These are phyloP conservation scores for Ypsolopha scabrella DNA, from an alignment of 2,888 invertebrate species.

Conservation along the genomic window DNA sequence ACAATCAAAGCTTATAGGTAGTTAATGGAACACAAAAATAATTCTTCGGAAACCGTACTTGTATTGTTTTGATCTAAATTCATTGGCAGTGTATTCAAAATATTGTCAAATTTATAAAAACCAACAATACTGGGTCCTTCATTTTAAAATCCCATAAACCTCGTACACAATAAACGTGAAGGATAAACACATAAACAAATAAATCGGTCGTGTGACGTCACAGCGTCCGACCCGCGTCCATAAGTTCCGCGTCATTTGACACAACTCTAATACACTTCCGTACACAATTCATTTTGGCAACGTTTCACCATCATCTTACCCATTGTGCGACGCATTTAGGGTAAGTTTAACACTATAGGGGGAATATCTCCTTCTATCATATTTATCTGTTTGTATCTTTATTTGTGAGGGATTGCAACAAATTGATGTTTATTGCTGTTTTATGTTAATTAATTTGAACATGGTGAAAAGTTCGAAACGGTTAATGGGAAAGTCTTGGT, in stretches of 20 bases:
- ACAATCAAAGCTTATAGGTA: no score
- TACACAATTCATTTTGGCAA: slow-evolving; percentile 36
- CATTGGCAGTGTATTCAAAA: no score
- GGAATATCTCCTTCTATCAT: slow-evolving; percentile 22
- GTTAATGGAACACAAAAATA: no score
- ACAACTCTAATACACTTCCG: slow-evolving; percentile 33
- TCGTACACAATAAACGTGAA: not conserved
- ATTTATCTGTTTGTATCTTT: slow-evolving; percentile 28
- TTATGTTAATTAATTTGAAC: slow-evolving; percentile 38
- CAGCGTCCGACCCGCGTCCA: slow-evolving; percentile 17
- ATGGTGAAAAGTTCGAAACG: no score
- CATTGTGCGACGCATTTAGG: slow-evolving; percentile 36
- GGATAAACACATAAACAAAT: slow-evolving; percentile 29
- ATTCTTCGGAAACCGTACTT: no score
- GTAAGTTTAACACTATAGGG: slow-evolving; percentile 15
- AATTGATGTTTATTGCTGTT: slow-evolving; percentile 43
- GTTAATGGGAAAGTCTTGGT: no score
- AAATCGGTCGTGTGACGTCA: slow-evolving; percentile 24
- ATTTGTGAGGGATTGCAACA: slow-evolving; percentile 26
- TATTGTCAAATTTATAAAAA: no score
- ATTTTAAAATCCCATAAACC: no score
- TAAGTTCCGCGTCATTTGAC: slow-evolving; percentile 47
- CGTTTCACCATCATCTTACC: slow-evolving; percentile 18
- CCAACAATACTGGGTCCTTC: no score
- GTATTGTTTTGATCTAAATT: no score